Percentiles rank a stretch among this genome's conserved stretches.
Conservation (phyloP, 2,797 vertebrate species). For the Megalops cyprinoides region DNA sequence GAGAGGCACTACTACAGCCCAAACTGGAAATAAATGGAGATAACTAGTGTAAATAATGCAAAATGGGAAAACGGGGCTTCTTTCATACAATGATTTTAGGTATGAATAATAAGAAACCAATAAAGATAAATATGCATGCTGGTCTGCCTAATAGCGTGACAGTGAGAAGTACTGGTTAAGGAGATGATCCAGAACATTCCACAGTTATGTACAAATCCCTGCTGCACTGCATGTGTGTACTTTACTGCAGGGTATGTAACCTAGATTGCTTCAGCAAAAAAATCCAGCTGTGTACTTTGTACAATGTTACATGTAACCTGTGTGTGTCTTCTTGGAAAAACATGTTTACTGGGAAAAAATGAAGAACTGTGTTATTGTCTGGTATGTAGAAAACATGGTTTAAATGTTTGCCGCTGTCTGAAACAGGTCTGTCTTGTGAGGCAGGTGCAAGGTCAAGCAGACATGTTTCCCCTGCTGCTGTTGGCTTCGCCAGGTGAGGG, state of each 20-base stretch:
- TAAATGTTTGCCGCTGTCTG: not conserved
- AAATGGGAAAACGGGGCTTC: too few species aligned
- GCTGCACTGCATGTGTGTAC: not conserved
- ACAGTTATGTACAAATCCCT: not conserved
- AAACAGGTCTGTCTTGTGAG: not conserved
- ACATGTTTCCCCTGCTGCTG: not conserved
- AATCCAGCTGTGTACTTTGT: not conserved
- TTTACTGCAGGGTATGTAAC: not conserved
- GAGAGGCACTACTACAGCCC: too few species aligned
- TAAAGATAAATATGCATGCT: too few species aligned
- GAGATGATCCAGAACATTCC: not conserved
- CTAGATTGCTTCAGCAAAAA: not conserved
- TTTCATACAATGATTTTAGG: too few species aligned
- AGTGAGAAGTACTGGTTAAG: not conserved
- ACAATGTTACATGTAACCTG: not conserved
- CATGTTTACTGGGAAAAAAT: not conserved
- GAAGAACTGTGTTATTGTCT: not conserved
- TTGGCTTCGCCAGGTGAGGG: constrained; percentile 16
- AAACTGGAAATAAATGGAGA: too few species aligned
- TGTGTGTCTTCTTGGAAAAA: not conserved
- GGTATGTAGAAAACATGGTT: not conserved
- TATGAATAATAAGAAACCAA: too few species aligned
- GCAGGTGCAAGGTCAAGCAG: not conserved
- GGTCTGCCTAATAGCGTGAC: not conserved
- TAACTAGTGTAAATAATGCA: too few species aligned